Evolutionary conservation across 2,113 vertebrate genomes (phyloP), one percentile per base, ranked within the genome.

Genomic region (Lagopus leucura): DNA sequence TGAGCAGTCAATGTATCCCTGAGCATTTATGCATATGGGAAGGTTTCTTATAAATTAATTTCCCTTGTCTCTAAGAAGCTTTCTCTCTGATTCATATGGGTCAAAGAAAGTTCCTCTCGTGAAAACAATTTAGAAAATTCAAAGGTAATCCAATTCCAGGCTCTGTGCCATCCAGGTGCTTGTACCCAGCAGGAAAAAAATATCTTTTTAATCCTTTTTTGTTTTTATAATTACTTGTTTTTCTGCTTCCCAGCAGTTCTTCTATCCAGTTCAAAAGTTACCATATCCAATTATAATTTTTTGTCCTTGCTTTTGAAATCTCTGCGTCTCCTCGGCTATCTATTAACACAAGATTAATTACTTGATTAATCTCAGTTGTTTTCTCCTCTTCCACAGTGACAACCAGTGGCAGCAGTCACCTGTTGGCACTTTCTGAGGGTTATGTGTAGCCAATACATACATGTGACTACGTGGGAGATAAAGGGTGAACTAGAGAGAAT

Each of bases 101-200:
- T 92, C 90, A 95, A 78, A 93, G 91, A 91, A 70, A 75, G 73
- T 83, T 89, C 32, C 42, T 86, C 45, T 82, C 79, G 64, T 71
- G 75, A 92, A 94, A 95, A 95, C 48, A 91, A 91, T 94, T 93
- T 60, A 76, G 61, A 86, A 96, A 94, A 89, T 90, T 94, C 84
- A 92, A 95, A 96, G 74, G 55, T 90, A 97, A 97, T 96, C 91
- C 55, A 91, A 0, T 96, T 95, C 86, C 92, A 92, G 95, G 94
- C 95, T 96, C 50, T 91, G 36, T 92, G 94, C 95, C 95, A 97
- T 97, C 65, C 86, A 96, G 90, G 94, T 96, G 95, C 84, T 84
- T 94, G 84, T 73, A 82, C 93, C 34, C 94, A 96, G 93, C 82
- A 92, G 92, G 91, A 47, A 83, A 93, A 95, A 93, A 72, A 55